Evolutionary conservation across 2,113 vertebrate genomes (phyloP).

Genomic region (Corvus moneduloides): DNA sequence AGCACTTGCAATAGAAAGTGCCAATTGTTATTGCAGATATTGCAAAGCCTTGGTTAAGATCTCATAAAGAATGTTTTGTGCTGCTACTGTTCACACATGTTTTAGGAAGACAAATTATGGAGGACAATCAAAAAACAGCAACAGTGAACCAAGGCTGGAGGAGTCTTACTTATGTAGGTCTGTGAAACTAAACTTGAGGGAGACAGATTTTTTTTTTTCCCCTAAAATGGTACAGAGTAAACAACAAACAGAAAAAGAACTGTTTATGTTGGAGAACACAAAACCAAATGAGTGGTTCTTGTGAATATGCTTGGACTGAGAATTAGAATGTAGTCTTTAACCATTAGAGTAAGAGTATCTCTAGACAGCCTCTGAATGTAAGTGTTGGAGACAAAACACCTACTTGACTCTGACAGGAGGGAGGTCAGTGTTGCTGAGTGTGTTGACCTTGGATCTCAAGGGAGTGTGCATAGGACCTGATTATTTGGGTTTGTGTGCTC

Average conservation of each 20-base stretch:
- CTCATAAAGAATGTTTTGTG: background rate
- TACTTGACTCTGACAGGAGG: background rate
- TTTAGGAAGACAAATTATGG: background rate
- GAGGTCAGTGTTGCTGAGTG: background rate
- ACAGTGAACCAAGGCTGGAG: background rate
- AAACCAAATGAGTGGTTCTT: background rate
- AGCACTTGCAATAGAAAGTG: background rate
- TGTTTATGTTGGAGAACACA: background rate
- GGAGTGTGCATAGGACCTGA: background rate
- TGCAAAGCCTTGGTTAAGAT: background rate
- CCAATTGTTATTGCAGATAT: background rate
- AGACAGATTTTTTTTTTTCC: too few relatives aligned
- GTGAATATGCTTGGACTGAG: background rate
- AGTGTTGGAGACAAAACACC: background rate
- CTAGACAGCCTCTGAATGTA: background rate
- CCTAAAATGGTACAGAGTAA: background rate
- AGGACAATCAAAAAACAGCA: background rate
- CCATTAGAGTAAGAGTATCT: background rate
- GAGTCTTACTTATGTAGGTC: background rate
- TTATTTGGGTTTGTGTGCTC: background rate
- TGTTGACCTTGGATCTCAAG: background rate
- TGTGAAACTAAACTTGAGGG: background rate
- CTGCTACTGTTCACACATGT: background rate
- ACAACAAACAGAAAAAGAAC: background rate
- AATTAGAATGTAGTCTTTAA: background rate